Base-by-base conservation (phyloP, 2,113 vertebrate species). In the Tetraodon nigroviridis region DNA sequence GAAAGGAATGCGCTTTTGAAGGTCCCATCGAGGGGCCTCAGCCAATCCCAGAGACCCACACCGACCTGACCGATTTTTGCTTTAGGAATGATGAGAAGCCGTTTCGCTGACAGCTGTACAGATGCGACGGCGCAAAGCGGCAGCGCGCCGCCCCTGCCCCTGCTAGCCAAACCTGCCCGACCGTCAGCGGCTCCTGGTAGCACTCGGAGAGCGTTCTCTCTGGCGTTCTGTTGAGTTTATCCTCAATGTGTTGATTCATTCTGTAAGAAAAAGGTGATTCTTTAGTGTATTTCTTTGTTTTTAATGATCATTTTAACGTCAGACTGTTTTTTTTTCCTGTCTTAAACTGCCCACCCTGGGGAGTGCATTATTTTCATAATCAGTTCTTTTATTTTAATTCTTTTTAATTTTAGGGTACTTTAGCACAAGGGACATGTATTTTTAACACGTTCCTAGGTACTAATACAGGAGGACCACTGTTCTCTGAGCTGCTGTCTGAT, bases 341-440 rank as follows among this genome's bases (percentile, higher is more conserved):
- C 89, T 90, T 89, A 90, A 86, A 60, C 70, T 51, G 77, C 81
- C 67, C 71, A 21, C 27, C 47, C 54, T 75, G 11, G 70, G 81
- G 64, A 57, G 2, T 48, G 75, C 79, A 79, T 85, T 87, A 64
- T 84, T 83, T 78, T 78, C 79, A 77, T 83, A 80, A 83, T 79
- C 49, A 44, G 68, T 86, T 79, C 61, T 70, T 75, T 78, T 64
- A 47, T 56, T 55, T 48, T 54, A 0, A 54, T 37, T 58, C 52
- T 65, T 76, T 76, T 70, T 67, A 72, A 76, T 67, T 69, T 58
- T 85, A 84, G 77, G 82, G 82, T 85, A 80, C 74, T 69, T 86
- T 89, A 90, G 86, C 86, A 88, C 74, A 85, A 69, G 73, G 87
- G 75, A 81, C 79, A 79, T 87, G 87, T 83, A 71, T 87, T 89